Conservation (phyloP, 2,888 invertebrate genomes). For the Apeira syringaria region DNA sequence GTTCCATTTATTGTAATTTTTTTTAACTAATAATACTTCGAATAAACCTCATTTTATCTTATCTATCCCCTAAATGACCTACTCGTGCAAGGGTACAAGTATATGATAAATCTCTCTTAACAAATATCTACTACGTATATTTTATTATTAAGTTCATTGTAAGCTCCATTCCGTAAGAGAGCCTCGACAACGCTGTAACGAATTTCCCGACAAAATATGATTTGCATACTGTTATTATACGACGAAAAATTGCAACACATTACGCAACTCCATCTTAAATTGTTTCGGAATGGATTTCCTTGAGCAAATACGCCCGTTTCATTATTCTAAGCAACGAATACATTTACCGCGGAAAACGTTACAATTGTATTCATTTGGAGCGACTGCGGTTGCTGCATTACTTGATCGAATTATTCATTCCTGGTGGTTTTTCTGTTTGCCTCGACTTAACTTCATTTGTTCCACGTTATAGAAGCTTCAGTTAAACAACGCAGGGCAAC, state of each 20-base stretch:
- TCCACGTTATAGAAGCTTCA: constrained; percentile 35
- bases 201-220: constrained; percentile 38
- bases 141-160: constrained; percentile 20
- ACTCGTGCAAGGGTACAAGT: too few relatives aligned
- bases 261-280: constrained; percentile 71
- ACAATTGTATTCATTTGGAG: constrained; percentile 79
- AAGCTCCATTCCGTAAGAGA: constrained; percentile 21
- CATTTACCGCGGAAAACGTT: constrained; percentile 77
- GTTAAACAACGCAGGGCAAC: constrained; percentile 47
- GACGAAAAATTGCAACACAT: constrained; percentile 75
- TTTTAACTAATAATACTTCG: too few relatives aligned
- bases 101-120: too few relatives aligned
- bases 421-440: constrained; percentile 48
- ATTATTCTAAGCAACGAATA: constrained; percentile 81
- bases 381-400: constrained; percentile 73
- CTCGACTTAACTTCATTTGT: constrained; percentile 36
- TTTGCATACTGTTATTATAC: constrained; percentile 65
- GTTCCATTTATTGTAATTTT: too few relatives aligned
- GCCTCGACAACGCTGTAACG: constrained; percentile 22
- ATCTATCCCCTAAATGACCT: too few relatives aligned
- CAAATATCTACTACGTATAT: too few relatives aligned
- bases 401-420: constrained; percentile 75
- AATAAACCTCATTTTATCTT: too few relatives aligned
- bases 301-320: constrained; percentile 74
- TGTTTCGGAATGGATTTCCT: constrained; percentile 76